Percentiles rank a stretch among this genome's conserved stretches.
Conservation (phyloP, 2,888 invertebrate genomes). For the Rhingia rostrata region DNA sequence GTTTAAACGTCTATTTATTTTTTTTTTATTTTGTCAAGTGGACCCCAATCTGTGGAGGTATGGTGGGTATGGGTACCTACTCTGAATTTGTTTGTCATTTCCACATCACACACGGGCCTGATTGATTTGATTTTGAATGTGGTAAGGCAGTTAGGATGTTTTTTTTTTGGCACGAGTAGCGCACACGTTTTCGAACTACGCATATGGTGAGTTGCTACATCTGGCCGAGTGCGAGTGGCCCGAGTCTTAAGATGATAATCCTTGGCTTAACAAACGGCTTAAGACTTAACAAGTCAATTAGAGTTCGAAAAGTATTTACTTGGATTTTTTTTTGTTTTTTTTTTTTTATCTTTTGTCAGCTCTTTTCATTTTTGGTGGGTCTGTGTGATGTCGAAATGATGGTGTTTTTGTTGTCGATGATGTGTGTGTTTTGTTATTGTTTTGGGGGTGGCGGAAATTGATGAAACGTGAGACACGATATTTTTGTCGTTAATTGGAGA, state of each 20-base stretch:
- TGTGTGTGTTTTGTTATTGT: conserved; percentile 29
- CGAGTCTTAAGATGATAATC: conserved; percentile 59
- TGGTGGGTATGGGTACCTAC: not conserved
- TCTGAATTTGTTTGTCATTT: conserved; percentile 34
- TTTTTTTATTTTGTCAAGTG: conserved; percentile 52
- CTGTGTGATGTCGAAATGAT: conserved; percentile 46
- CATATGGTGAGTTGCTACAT: conserved; percentile 20
- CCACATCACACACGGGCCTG: conserved; percentile 32
- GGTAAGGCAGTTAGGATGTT: not conserved
- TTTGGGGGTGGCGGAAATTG: conserved; percentile 65
- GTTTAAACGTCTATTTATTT: not conserved
- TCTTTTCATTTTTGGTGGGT: conserved; percentile 7
- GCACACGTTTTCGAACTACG: conserved; percentile 59
- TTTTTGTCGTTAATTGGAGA: conserved; percentile 63
- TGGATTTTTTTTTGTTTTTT: not conserved
- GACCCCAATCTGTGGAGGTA: conserved; percentile 9
- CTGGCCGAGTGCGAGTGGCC: conserved; percentile 30
- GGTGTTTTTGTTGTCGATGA: not conserved
- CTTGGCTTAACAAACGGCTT: conserved; percentile 61
- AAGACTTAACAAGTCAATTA: conserved; percentile 66
- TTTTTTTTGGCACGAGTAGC: conserved; percentile 55
- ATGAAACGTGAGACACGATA: conserved; percentile 67
- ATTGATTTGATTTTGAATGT: conserved; percentile 57
- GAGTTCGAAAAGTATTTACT: conserved; percentile 43
- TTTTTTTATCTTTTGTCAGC: too few species aligned